These are phyloP conservation scores for Hyposoter didymator DNA, from an alignment of 2,888 invertebrate genomes.

Conservation along the genomic window DNA sequence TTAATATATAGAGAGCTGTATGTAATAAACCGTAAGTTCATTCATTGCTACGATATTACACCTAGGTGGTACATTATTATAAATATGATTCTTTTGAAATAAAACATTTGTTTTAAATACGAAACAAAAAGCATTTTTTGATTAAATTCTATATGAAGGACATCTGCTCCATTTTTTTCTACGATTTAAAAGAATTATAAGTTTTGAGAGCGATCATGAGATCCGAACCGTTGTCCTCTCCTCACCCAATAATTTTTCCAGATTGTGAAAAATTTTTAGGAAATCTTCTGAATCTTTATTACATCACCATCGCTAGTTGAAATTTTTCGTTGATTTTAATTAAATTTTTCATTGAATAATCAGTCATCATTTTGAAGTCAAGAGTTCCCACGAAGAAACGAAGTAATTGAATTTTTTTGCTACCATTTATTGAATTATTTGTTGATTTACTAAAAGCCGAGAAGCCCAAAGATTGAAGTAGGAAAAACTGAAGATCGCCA, in stretches of 20 bases:
- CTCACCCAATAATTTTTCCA: constrained; percentile 22
- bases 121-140: constrained; percentile 46
- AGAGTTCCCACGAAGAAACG: too few species aligned
- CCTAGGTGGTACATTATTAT: constrained; percentile 76
- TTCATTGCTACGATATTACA: constrained; percentile 83
- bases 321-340: too few species aligned
- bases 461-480: constrained; percentile 13
- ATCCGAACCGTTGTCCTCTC: constrained; percentile 60
- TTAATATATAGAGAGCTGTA: constrained; percentile 83
- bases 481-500: neutral
- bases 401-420: too few species aligned
- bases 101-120: constrained; percentile 83
- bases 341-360: too few species aligned
- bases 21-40: constrained; percentile 83
- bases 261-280: too few species aligned
- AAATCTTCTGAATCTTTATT: too few species aligned
- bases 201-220: constrained; percentile 40
- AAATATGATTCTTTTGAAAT: constrained; percentile 82
- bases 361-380: too few species aligned
- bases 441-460: neutral
- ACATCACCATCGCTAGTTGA: too few species aligned
- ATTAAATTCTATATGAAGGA: neutral
- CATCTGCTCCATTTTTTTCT: neutral
- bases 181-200: neutral
- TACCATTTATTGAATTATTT: neutral